Conservation (phyloP, 2,888 invertebrate genomes). For the Oligia strigilis region DNA sequence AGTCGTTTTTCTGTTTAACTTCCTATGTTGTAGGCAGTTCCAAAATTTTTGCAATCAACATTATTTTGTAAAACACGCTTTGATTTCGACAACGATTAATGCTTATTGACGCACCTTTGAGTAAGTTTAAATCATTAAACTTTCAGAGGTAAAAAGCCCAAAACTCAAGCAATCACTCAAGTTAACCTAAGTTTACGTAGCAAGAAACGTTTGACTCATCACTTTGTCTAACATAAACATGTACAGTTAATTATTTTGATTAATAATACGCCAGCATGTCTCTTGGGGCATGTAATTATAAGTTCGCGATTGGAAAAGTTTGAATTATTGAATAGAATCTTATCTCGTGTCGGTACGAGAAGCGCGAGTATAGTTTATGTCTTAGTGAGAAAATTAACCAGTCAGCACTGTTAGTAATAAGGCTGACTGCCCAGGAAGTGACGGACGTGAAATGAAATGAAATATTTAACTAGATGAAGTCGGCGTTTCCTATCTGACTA, state of each 20-base stretch:
- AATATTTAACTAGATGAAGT: too few relatives aligned
- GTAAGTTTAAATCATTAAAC: slow-evolving; percentile 40
- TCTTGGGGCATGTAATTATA: slow-evolving; percentile 38
- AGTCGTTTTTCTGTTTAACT: slow-evolving; percentile 60
- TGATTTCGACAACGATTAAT: background rate
- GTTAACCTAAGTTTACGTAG: slow-evolving; percentile 22
- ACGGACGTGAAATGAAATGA: too few relatives aligned
- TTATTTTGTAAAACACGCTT: background rate
- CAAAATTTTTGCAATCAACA: background rate
- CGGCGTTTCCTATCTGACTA: too few relatives aligned
- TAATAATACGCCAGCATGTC: slow-evolving; percentile 26
- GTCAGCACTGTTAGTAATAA: too few relatives aligned
- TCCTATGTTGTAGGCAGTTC: slow-evolving; percentile 28
- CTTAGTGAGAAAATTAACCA: too few relatives aligned
- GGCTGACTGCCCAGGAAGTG: too few relatives aligned
- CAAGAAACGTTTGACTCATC: slow-evolving; percentile 48
- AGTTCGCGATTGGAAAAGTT: slow-evolving; percentile 46
- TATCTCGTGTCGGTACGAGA: background rate
- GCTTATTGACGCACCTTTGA: slow-evolving; percentile 24
- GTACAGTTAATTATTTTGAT: slow-evolving; percentile 29
- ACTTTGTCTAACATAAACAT: slow-evolving; percentile 38
- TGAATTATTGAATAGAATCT: slow-evolving; percentile 9
- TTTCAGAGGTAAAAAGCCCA: slow-evolving; percentile 38
- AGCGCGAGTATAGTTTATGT: background rate
- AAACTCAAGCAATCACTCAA: slow-evolving; percentile 25